Percentiles rank a stretch among this genome's conserved stretches.
Conservation (phyloP, 2,888 invertebrate species). For the Zygaena filipendulae region DNA sequence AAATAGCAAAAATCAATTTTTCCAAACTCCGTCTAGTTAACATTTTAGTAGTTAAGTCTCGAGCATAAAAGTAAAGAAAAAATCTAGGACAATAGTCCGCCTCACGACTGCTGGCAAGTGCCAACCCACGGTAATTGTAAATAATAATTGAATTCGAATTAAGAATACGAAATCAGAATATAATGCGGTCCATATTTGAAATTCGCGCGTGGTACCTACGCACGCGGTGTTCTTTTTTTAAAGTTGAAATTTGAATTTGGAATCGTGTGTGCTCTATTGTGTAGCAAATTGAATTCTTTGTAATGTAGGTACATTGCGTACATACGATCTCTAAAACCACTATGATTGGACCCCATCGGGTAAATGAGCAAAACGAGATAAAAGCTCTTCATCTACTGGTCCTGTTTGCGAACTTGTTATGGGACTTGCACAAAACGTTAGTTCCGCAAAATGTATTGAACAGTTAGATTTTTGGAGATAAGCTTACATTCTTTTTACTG, state of each 20-base stretch:
- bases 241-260: slow-evolving; percentile 53
- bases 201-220: slow-evolving; percentile 38
- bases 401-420: no score
- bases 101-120: slow-evolving; percentile 24
- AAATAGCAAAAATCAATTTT: no score
- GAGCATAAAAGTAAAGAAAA: no score
- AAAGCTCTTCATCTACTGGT: no score
- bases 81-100: slow-evolving; percentile 43
- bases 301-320: slow-evolving; percentile 19
- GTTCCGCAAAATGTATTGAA: no score
- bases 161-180: slow-evolving; percentile 55
- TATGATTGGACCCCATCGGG: slow-evolving; percentile 21
- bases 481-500: no score
- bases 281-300: slow-evolving; percentile 54
- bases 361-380: not conserved
- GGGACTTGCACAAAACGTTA: no score
- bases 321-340: no score
- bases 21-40: no score
- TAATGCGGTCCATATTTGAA: slow-evolving; percentile 55
- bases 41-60: no score
- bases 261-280: slow-evolving; percentile 64
- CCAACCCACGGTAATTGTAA: slow-evolving; percentile 52
- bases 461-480: no score
- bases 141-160: slow-evolving; percentile 61
- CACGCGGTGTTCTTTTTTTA: slow-evolving; percentile 39